These are phyloP conservation scores for Hydra vulgaris DNA, from an alignment of 30 jellyfish, hydroid and myxozoan genomes.

Conservation along the genomic window DNA sequence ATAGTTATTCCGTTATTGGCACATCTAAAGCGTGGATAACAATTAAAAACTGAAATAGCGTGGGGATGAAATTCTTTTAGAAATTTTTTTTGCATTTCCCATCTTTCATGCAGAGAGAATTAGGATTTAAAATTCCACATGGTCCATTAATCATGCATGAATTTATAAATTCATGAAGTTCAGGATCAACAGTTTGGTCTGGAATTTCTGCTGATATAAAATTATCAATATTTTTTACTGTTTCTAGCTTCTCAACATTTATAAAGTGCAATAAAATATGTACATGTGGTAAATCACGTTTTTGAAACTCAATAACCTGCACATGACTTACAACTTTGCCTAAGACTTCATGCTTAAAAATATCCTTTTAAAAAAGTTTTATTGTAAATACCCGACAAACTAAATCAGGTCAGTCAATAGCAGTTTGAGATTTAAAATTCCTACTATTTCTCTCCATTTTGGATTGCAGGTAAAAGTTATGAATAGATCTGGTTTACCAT, in stretches of 20 bases:
- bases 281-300: conserved; percentile 53
- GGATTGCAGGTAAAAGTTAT: conserved; percentile 42
- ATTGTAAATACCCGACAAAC: background rate
- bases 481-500: conserved; percentile 36
- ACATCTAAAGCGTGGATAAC: conserved; percentile 53
- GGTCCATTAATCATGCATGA: conserved; percentile 57
- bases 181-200: conserved; percentile 31
- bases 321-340: background rate
- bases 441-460: conserved; percentile 20
- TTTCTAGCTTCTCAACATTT: conserved; percentile 24
- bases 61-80: conserved; percentile 12
- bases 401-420: conserved; percentile 6
- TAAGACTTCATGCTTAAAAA: background rate
- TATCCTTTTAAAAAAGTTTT: background rate
- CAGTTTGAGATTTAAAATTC: conserved; percentile 24
- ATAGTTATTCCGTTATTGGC: background rate
- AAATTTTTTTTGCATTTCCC: conserved; percentile 44
- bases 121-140: conserved; percentile 43
- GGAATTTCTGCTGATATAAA: conserved; percentile 67
- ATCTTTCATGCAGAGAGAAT: conserved; percentile 47
- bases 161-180: conserved; percentile 24
- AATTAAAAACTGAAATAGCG: conserved; percentile 17
- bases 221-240: conserved; percentile 36
- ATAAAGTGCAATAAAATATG: conserved; percentile 27
- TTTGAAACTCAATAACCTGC: conserved; percentile 26